A percentile compares a stretch with the other conserved stretches of the same genome.
Conservation (phyloP, 1,140 invertebrate species). For the Drosophila arizonae region DNA sequence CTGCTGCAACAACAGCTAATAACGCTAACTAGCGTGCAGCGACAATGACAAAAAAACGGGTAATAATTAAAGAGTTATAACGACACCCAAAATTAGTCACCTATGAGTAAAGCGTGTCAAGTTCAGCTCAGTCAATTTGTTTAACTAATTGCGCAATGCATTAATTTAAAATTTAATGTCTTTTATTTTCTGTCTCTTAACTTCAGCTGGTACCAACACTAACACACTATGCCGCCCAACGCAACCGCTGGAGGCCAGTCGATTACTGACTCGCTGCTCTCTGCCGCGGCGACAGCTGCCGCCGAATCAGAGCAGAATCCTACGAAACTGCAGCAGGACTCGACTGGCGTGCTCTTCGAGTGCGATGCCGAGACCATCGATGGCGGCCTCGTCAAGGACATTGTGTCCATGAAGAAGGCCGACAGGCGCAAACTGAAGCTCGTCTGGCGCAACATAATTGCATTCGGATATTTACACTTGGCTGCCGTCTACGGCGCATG, state of each 20-base stretch:
- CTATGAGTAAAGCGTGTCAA: constrained; percentile 61
- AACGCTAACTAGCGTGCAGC: background rate
- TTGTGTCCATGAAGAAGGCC: constrained; percentile 82
- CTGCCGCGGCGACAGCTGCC: constrained; percentile 48
- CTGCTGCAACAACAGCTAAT: background rate
- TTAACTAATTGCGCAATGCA: constrained; percentile 48
- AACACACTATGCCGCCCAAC: constrained; percentile 79
- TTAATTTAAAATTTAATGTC: constrained; percentile 24
- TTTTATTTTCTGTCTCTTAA: constrained; percentile 1
- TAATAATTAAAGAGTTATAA: background rate
- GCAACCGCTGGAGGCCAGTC: constrained; percentile 73
- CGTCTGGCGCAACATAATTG: constrained; percentile 96
- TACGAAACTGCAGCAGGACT: constrained; percentile 66
- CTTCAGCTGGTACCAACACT: constrained; percentile 23
- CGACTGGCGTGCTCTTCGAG: constrained; percentile 86
- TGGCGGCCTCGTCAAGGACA: constrained; percentile 83
- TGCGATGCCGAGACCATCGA: constrained; percentile 85
- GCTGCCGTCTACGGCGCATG: constrained; percentile 93
- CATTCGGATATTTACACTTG: constrained; percentile 93
- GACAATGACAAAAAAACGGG: background rate
- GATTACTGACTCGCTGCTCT: constrained; percentile 69
- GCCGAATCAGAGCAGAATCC: constrained; percentile 63
- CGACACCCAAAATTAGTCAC: constrained; percentile 10
- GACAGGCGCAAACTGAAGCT: constrained; percentile 85
- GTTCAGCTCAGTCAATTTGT: constrained; percentile 61